Base-by-base conservation (phyloP, 2,888 invertebrate genomes). In the Itoplectis maculator region DNA sequence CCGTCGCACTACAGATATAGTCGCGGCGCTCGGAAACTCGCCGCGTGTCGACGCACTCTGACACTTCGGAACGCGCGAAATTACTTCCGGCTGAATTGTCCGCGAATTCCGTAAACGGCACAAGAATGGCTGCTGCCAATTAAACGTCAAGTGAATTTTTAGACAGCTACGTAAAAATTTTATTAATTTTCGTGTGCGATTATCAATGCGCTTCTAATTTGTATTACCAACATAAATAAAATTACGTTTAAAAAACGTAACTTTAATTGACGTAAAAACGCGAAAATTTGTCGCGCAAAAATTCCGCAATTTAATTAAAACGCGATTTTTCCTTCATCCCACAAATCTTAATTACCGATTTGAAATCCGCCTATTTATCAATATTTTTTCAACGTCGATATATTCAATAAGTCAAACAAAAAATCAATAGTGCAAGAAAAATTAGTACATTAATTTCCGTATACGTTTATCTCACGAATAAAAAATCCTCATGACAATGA, bases 11-110 rank as follows among this genome's bases (percentile, higher is more conserved):
- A 65, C 18, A 13, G 42, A 18, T 18, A 20, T 51, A 59, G 9
- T 11, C 40, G 40, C n/a, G 13, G 40, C n/a, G 9, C 66, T 49
- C 37, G 42, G 37, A 42, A 51, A 35, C 18, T n/a, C 35, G 13
- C 51, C 15, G 65, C 45, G 69, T 63, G 51, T 42, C 69, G 59
- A 70, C 61, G 37, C 37, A 37, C 35, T 37, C 37, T 18, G 61
- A 61, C 61, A 61, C 20, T 56, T 49, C 65, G 18, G 18, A 69
- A 75, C 49, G 54, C 37, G 63, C 42, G 9, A 45, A 70, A 23
- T 69, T 54, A 61, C 51, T 51, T 68, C 42, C 66, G 49, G 59
- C 42, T 51, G 42, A 54, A 49, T 47, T 40, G 47, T 42, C 2
- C 8, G 7, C 29, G 11, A 54, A 61, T 61, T 40, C 15, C n/a